Conservation (phyloP, 2,888 invertebrate species). For the Lamellibrachia satsuma region DNA sequence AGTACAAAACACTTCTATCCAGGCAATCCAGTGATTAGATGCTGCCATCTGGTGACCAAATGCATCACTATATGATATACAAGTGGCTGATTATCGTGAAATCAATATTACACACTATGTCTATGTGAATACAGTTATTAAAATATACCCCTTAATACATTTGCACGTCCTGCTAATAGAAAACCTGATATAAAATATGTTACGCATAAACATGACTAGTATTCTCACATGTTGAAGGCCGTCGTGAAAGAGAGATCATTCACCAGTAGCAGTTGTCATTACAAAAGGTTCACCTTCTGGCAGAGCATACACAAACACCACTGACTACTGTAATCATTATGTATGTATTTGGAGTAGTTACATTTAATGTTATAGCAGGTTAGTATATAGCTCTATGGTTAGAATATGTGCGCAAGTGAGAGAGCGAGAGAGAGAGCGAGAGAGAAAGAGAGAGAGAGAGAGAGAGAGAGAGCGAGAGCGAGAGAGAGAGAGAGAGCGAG, state of each 20-base stretch:
- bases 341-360: neutral
- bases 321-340: neutral
- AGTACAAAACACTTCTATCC: neutral
- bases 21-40: neutral
- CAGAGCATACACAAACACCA: neutral
- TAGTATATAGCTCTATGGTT: neutral
- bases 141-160: neutral
- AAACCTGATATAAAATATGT: neutral
- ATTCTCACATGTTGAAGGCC: neutral
- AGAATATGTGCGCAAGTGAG: neutral
- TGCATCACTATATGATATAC: neutral
- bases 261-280: neutral
- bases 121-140: neutral
- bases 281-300: neutral
- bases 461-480: neutral
- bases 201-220: neutral
- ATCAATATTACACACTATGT: neutral
- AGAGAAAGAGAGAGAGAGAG: neutral
- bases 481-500: neutral
- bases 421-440: neutral
- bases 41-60: neutral
- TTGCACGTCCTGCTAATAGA: neutral
- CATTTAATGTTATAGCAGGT: neutral
- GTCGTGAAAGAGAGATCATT: neutral
- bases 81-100: neutral